Percentiles rank a stretch among this genome's conserved stretches.
Evolutionary conservation across 2,797 vertebrate genomes (phyloP).

Genomic region (Phrynocephalus vlangalii): DNA sequence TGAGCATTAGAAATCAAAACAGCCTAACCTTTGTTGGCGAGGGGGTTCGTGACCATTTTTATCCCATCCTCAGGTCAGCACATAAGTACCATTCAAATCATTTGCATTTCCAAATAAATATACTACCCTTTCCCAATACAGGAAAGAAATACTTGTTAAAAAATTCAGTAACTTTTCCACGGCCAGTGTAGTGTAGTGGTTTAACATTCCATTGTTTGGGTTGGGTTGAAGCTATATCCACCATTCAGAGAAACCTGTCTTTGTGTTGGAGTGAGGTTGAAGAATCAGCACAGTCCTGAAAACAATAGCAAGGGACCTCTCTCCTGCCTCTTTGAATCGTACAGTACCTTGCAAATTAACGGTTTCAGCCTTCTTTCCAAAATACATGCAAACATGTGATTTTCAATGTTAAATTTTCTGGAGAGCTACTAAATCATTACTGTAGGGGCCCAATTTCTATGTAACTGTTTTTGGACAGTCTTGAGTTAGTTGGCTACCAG

Average conservation of each 20-base stretch:
- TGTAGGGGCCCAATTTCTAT: slow-evolving; percentile 37
- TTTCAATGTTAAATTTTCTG: slow-evolving; percentile 42
- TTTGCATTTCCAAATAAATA: slow-evolving; percentile 16
- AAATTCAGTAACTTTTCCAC: too few relatives aligned
- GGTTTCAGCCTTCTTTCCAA: background rate
- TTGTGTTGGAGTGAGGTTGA: background rate
- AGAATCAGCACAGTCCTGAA: background rate
- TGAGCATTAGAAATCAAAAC: too few relatives aligned
- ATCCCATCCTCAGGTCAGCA: background rate
- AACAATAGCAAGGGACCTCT: background rate
- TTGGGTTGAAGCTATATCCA: background rate
- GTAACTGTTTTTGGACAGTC: background rate
- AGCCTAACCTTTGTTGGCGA: too few relatives aligned
- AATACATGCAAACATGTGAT: background rate
- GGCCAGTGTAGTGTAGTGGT: too few relatives aligned
- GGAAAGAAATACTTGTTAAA: too few relatives aligned
- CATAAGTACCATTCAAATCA: slow-evolving; percentile 49
- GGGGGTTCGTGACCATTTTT: background rate
- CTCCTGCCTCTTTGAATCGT: background rate
- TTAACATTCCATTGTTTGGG: too few relatives aligned
- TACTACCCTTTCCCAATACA: slow-evolving; percentile 1
- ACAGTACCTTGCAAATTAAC: background rate
- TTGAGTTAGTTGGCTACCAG: background rate
- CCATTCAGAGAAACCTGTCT: background rate
- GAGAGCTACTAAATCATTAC: slow-evolving; percentile 54